Evolutionary conservation across 2,797 vertebrate genomes (phyloP), one percentile per base, ranked within the genome.

Genomic region (Labroides dimidiatus): DNA sequence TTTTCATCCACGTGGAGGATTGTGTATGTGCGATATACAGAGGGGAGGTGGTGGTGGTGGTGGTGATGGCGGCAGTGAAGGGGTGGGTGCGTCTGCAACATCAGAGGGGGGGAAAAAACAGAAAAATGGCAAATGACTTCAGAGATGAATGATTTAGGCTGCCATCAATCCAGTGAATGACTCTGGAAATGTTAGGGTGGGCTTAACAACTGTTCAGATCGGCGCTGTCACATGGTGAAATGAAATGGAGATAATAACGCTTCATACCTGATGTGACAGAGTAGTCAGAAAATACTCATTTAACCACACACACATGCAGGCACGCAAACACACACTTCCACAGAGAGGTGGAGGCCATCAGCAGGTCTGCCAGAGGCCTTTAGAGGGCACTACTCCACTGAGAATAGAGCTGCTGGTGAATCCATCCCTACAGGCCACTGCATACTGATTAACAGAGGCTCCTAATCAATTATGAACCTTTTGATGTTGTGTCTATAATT

Each of bases 341-440:
- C 37, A n/a, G 16, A 23, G 14, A 57, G 47, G 64, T 21, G 49
- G 16, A 74, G 58, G 27, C 39, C 55, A 68, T 73, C 33, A 52
- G 74, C 49, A 80, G 71, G 56, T 59, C 60, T 76, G 71, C 30
- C 13, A 44, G 15, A 69, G 53, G 54, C 89, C 89, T 91, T 88
- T 91, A 92, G 92, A 88, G 91, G 92, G 89, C 91, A 91, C 82
- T 91, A 80, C 75, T 88, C 87, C 78, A 87, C 86, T 84, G 90
- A 92, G 90, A 92, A 92, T 87, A 75, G 48, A 72, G 44, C 13
- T 19, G 4, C 15, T 51, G 16, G 24, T 59, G 15, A 62, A 50
- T 43, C 9, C 56, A 44, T 51, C 58, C 68, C 66, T 60, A 76
- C 55, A 70, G 69, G 78, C 74, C 60, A 64, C 64, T 44, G 50